These are phyloP conservation scores for Sebastolobus alascanus DNA, from an alignment of 2,797 vertebrate genomes.

Conservation along the genomic window DNA sequence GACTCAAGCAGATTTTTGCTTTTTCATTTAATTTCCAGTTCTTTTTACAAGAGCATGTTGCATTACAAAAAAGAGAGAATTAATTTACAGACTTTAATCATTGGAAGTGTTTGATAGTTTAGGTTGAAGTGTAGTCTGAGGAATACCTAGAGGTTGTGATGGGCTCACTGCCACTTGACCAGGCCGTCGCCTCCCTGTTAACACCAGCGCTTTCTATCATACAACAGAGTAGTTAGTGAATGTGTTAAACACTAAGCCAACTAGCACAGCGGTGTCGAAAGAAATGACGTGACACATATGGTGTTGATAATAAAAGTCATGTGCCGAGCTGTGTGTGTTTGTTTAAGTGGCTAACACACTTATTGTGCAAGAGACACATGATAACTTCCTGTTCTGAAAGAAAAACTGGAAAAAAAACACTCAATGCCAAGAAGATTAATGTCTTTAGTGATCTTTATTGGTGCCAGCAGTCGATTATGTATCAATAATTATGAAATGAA, in stretches of 20 bases:
- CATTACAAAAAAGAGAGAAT: not conserved
- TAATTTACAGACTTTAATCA: not conserved
- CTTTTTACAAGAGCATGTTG: not conserved
- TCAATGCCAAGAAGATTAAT: not conserved
- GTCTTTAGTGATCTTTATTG: conserved; percentile 13
- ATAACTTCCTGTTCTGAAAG: conserved; percentile 51
- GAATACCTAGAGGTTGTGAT: not conserved
- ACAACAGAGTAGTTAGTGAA: conserved; percentile 29
- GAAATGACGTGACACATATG: conserved; percentile 56
- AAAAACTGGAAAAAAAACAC: conserved; percentile 50
- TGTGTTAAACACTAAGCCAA: conserved; percentile 51
- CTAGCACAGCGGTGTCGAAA: conserved; percentile 50
- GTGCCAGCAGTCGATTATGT: not conserved
- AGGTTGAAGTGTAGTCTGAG: not conserved
- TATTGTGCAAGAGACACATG: conserved; percentile 57
- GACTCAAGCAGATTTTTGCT: not conserved
- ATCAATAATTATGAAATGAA: not conserved
- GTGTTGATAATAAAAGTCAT: conserved; percentile 68
- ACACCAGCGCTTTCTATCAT: conserved; percentile 16
- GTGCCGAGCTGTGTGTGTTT: conserved; percentile 64
- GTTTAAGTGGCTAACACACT: conserved; percentile 48
- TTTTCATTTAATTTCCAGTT: not conserved
- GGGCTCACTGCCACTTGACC: not conserved
- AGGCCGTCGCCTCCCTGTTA: conserved; percentile 14
- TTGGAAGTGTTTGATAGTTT: not conserved